Base-by-base conservation (phyloP, 2,797 vertebrate species). In the Paguma larvata region DNA sequence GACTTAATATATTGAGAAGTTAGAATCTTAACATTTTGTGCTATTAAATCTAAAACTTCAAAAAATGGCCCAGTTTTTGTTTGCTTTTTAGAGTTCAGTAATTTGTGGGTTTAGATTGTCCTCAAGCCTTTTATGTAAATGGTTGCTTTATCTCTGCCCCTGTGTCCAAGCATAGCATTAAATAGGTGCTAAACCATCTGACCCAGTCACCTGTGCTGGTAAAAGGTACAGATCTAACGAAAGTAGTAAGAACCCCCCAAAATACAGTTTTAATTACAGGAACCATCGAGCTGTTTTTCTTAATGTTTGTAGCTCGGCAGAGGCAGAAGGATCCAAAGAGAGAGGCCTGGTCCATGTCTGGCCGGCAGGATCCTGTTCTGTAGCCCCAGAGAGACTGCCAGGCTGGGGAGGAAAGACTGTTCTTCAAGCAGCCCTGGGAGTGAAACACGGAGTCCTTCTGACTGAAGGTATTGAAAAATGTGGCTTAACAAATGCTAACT, bases 261-360 rank as follows among this genome's bases (percentile, higher is more conserved):
- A 75, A 44, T 89, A 84, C 15, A 16, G 4, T 80, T 92, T 46
- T 92, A 85, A 53, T 89, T 95, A 67, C 34, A 65, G 75, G 27
- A 94, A 89, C 34, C 68, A 38, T 65, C 78, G 68, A 97, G 23
- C 83, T 41, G 51, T 97, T 88, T 85, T 59, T 97, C 6, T 83
- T 96, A 25, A 97, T 95, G 67, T 95, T 88, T 98, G 32, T 97
- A 99, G 99, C 98, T 99, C 99, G 98, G 98, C 99, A 98, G 99
- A 99, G 98, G 99, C 99, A 98, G 99, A 99, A 84, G 97, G 98
- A 86, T 98, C 98, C 92, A 99, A 99, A 97, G 99, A 99, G 96
- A 99, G 99, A 98, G 99, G 99, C 97, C 98, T 99, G 97, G 99
- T 99, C 93, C 99, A 99, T 97, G 98, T 99, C 30, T 99, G 99